A percentile compares a stretch with the other conserved stretches of the same genome.
phyloP scores from a whole-genome alignment of 2,888 invertebrate genomes.

The Hirtodrosophila duncani region DNA sequence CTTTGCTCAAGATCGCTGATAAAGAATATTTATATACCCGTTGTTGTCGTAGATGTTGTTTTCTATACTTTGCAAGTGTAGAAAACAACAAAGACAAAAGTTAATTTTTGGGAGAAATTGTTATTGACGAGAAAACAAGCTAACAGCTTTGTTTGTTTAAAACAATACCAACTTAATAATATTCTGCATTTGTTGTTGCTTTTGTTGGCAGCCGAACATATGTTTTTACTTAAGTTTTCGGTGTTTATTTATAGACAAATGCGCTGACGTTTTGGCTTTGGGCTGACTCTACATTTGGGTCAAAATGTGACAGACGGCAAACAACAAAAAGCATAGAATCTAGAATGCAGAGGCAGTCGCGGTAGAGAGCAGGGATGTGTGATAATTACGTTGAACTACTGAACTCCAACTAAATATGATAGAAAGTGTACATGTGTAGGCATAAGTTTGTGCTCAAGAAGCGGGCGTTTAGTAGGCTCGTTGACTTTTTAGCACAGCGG shows the following conservation, averaged over 20 bases:
- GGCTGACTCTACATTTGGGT: conserved; percentile 50
- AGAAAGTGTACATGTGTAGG: no score
- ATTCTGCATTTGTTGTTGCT: conserved; percentile 19
- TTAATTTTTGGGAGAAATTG: no score
- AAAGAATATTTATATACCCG: no score
- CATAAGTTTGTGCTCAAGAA: background rate
- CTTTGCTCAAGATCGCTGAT: no score
- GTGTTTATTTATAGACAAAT: conserved; percentile 47
- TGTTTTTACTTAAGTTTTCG: conserved; percentile 63
- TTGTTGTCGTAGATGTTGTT: no score
- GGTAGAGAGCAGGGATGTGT: conserved; percentile 8
- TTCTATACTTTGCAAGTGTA: no score
- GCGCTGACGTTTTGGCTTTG: conserved; percentile 32
- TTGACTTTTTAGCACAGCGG: conserved; percentile 54
- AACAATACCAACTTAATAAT: no score
- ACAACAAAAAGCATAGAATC: conserved; percentile 10
- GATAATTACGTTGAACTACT: conserved; percentile 45
- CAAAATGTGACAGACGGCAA: conserved; percentile 40
- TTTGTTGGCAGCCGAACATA: conserved; percentile 39
- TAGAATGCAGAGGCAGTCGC: no score
- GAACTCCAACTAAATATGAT: conserved; percentile 35
- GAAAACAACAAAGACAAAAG: no score
- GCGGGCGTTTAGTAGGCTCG: conserved; percentile 50
- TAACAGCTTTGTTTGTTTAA: conserved; percentile 42
- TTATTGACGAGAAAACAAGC: no score